Evolutionary conservation across 2,888 invertebrate species (phyloP), one percentile per base, ranked within the genome.

Genomic region (Ptychoptera albimana): DNA sequence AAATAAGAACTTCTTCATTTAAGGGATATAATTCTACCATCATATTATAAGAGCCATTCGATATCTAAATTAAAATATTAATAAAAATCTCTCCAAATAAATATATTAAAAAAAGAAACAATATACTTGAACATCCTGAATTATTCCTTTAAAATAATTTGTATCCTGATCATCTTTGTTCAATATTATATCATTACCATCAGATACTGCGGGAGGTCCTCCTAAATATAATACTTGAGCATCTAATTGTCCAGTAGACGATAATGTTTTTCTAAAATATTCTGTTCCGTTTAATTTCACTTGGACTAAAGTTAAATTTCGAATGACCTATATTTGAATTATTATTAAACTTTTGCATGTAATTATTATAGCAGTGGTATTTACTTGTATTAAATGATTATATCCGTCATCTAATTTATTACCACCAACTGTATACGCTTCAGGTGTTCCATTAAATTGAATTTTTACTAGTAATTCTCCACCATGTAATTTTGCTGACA

Each of bases 71-170:
- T 12, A 13, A 36, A 36, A 4, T 7, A 32, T 32, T 32, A n/a
- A 32, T 11, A 32, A 32, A n/a, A 32, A 3, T n/a, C n/a, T n/a
- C n/a, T n/a, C n/a, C 2, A 32, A 49, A 79, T 72, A 75, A 77
- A 36, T 29, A 37, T 31, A 37, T 34, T 37, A 29, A 16, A 37
- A 14, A 14, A 30, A n/a, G 23, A 42, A 31, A 13, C 8, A 36
- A 50, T 72, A 73, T 52, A 91, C 80, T 68, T 89, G 83, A 3
- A 92, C 85, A 59, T 94, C 93, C 61, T 93, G 92, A 51, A 93
- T 85, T 42, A 92, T 79, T n/a, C 93, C 93, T 62, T 88, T 89
- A 63, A 87, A 89, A 61, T 74, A 74, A 8, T 70, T 69, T 44
- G 64, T 61, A 46, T 70, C 66, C 2, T 55, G 56, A 42, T 65